Evolutionary conservation across 2,888 invertebrate species (phyloP), one percentile per base, ranked within the genome.

Genomic region (Arrhopalites spinosus): DNA sequence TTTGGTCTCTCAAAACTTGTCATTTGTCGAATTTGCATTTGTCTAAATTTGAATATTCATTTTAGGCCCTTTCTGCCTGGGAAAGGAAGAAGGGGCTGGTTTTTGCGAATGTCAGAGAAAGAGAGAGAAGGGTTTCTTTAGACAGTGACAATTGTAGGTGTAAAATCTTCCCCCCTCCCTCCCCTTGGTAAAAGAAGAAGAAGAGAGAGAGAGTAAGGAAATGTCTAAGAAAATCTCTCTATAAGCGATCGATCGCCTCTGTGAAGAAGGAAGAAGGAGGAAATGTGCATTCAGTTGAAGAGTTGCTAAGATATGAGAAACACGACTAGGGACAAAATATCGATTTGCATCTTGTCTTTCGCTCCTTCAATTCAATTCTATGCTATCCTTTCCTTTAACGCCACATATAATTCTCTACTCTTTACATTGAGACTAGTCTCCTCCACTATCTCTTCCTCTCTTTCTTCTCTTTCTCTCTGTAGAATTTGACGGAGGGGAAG

Each of bases 341-440:
- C 73, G 73, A 73, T 73, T 73, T 73, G 64, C 73, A 73, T 64
- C 73, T 64, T 64, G 64, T 50, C 73, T 73, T 45, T 36, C 61
- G 25, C 50, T 30, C 29, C 25, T 67, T 30, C 43, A 36, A 47
- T 47, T 68, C 68, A 45, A 68, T 68, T 68, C 47, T 27, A 23
- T 29, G 8, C 61, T 27, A n/a, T n/a, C n/a, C n/a, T n/a, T n/a
- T n/a, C n/a, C 29, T 13, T n/a, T 3, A 47, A 30, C 27, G 25
- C 71, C 36, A 72, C 61, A 61, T 63, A 72, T 27, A 47, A n/a
- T n/a, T n/a, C n/a, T n/a, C n/a, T n/a, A n/a, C n/a, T n/a, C n/a
- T n/a, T n/a, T n/a, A n/a, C n/a, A n/a, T n/a, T n/a, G n/a, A n/a
- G n/a, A n/a, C n/a, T n/a, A n/a, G n/a, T n/a, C n/a, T n/a, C n/a